A percentile compares a stretch with the other conserved stretches of the same genome.
phyloP scores from a whole-genome alignment of 2,797 vertebrate species.

The Varecia variegata region DNA sequence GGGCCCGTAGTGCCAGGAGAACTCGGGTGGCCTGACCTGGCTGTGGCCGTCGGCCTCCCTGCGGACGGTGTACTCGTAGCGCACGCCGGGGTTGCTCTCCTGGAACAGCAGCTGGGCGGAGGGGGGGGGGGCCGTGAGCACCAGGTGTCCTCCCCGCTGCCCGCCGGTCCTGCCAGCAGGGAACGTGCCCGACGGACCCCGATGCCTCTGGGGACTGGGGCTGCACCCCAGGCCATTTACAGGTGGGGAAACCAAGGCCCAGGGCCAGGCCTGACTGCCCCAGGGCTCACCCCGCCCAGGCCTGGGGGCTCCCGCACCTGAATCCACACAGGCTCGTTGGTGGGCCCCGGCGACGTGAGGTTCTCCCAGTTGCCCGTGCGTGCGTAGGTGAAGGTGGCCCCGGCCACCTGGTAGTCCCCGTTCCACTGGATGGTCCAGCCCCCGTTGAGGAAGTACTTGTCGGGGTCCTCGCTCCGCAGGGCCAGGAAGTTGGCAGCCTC shows the following conservation, averaged over 20 bases:
- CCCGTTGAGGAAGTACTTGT: slow-evolving; percentile 95
- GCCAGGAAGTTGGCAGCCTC: slow-evolving; percentile 96
- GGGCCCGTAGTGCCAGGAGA: slow-evolving; percentile 92
- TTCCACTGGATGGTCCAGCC: slow-evolving; percentile 98
- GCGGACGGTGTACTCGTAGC: slow-evolving; percentile 95
- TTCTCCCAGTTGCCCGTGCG: slow-evolving; percentile 93
- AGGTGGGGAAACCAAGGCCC: background rate
- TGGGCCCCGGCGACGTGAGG: slow-evolving; percentile 95
- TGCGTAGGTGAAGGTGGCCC: slow-evolving; percentile 94
- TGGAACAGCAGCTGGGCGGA: slow-evolving; percentile 93
- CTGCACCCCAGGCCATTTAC: background rate
- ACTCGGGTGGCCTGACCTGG: slow-evolving; percentile 77
- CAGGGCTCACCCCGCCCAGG: background rate
- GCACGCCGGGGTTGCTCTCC: slow-evolving; percentile 94
- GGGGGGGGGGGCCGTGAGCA: background rate
- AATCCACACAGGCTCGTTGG: slow-evolving; percentile 94
- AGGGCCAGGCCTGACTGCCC: background rate
- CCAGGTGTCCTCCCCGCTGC: background rate
- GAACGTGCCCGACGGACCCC: background rate
- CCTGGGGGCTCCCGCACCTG: slow-evolving; percentile 86
- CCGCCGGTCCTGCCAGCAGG: background rate
- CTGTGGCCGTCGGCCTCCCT: slow-evolving; percentile 78
- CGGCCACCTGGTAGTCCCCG: slow-evolving; percentile 94
- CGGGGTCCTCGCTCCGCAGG: slow-evolving; percentile 90
- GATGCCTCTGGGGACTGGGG: background rate